These are phyloP conservation scores for Amphimedon queenslandica DNA, from an alignment of 37 sponge, comb jelly and placozoan species.

Conservation along the genomic window DNA sequence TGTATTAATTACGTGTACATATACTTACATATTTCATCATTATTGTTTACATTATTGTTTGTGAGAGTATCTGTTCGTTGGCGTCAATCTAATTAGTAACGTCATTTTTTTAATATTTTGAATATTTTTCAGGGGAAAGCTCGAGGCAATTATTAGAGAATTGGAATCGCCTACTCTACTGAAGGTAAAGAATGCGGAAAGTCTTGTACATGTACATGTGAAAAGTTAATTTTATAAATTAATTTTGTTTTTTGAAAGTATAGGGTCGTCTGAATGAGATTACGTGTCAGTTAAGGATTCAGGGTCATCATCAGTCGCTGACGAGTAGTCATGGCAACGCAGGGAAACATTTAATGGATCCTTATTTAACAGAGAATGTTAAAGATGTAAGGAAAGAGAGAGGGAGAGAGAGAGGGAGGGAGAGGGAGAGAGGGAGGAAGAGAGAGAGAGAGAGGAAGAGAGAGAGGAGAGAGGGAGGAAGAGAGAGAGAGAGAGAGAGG, in stretches of 20 bases:
- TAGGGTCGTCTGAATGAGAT: constrained; percentile 91
- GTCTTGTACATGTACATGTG: neutral
- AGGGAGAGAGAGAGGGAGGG: too few relatives aligned
- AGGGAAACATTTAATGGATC: constrained; percentile 42
- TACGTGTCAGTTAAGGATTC: constrained; percentile 84
- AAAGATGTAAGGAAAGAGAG: constrained; percentile 58
- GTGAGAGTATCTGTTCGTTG: too few relatives aligned
- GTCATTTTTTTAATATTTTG: too few relatives aligned
- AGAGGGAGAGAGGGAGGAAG: too few relatives aligned
- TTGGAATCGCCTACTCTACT: constrained; percentile 89
- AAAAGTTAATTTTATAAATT: neutral
- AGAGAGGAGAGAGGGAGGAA: too few relatives aligned
- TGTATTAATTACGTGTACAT: too few relatives aligned
- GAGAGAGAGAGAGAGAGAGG: too few relatives aligned
- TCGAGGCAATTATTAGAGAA: constrained; percentile 82
- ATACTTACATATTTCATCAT: too few relatives aligned
- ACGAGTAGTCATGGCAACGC: constrained; percentile 8
- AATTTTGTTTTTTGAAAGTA: neutral
- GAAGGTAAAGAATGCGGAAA: constrained; percentile 64
- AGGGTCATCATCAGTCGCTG: too few relatives aligned
- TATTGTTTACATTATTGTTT: too few relatives aligned
- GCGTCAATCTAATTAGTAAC: too few relatives aligned
- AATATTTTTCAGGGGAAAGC: constrained; percentile 42
- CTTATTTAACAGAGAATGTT: constrained; percentile 45
- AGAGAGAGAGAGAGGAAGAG: too few relatives aligned